phyloP scores from a whole-genome alignment of 2,888 invertebrate genomes.

The Apotomis capreana region DNA sequence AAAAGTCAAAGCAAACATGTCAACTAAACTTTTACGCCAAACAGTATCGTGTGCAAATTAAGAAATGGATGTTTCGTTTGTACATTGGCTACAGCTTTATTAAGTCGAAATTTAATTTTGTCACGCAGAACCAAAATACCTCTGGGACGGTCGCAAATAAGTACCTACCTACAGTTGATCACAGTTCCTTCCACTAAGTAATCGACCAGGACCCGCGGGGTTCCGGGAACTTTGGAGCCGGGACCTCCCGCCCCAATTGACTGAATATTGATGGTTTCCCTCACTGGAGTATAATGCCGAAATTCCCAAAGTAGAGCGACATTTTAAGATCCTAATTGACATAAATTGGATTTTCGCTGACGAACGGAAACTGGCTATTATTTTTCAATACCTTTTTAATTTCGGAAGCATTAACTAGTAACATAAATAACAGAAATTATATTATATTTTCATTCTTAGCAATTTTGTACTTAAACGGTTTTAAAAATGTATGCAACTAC shows the following conservation, averaged over 20 bases:
- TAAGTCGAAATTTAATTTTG: not conserved
- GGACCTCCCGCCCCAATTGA: not conserved
- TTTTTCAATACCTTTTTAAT: no score
- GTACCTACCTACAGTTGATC: not conserved
- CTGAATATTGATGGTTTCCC: constrained; percentile 21
- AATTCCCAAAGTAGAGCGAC: no score
- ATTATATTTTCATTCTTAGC: no score
- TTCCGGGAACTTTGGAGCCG: not conserved
- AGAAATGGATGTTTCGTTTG: no score
- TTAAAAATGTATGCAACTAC: no score
- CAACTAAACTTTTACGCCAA: no score
- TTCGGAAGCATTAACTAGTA: no score
- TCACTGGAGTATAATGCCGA: constrained; percentile 5
- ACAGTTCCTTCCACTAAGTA: constrained; percentile 7
- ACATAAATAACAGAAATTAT: no score
- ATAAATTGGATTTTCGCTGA: not conserved
- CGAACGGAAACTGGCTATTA: no score
- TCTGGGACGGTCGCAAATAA: not conserved
- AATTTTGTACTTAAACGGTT: no score
- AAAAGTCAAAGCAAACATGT: no score
- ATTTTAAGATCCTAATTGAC: not conserved
- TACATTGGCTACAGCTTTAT: not conserved
- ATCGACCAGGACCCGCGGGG: constrained; percentile 1
- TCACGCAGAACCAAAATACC: not conserved
- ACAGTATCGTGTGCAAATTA: no score